Percentiles rank a stretch among this genome's conserved stretches.
Evolutionary conservation across 2,113 vertebrate species (phyloP).

Genomic region (Fulica atra): DNA sequence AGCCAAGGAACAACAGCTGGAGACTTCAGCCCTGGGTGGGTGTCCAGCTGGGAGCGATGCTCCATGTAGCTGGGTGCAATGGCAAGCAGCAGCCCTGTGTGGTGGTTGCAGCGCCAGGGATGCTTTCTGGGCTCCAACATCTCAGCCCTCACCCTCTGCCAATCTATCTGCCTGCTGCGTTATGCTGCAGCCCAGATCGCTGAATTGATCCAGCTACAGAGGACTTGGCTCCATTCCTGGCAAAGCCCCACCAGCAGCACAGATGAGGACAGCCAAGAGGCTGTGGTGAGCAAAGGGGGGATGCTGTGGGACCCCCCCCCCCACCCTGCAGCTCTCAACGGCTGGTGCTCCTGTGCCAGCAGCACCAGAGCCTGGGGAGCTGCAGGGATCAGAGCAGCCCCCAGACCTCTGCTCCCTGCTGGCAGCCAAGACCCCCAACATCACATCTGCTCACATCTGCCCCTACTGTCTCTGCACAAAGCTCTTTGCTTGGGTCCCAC

Average conservation of each 20-base stretch:
- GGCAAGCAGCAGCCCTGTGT: neutral
- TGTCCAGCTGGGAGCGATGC: fast-evolving
- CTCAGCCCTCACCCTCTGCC: neutral
- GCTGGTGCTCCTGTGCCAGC: neutral
- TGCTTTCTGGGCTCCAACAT: neutral
- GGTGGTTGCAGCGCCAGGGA: neutral
- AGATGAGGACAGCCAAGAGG: fast-evolving
- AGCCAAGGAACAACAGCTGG: neutral
- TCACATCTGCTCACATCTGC: neutral
- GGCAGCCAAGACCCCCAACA: neutral
- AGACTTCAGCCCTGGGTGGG: neutral
- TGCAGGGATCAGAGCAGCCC: neutral
- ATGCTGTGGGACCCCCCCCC: neutral
- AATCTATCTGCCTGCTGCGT: fast-evolving
- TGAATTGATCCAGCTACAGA: neutral
- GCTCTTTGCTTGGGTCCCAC: neutral
- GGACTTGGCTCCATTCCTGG: neutral
- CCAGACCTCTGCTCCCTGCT: neutral
- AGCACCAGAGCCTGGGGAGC: neutral
- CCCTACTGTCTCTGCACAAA: neutral
- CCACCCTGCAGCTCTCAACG: fast-evolving
- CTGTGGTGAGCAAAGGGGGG: fast-evolving
- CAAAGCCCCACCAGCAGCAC: neutral
- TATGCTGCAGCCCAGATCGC: neutral
- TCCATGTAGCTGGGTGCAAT: neutral